Base-by-base conservation (phyloP, 1,140 invertebrate genomes). In the Caenorhabditis latens region DNA sequence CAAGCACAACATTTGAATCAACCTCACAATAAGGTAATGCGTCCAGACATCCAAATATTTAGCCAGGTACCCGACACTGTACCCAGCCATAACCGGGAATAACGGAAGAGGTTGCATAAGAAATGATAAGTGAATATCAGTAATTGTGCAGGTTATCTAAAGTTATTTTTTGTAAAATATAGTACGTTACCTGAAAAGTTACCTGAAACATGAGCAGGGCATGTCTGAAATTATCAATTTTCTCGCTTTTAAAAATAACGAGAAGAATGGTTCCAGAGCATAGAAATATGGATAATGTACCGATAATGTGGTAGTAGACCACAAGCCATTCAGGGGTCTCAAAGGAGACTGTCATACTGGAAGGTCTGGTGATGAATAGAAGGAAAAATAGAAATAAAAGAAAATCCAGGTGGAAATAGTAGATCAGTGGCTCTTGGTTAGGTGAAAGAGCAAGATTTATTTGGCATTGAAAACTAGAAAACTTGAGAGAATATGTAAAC, bases 151-250 rank as follows among this genome's bases (percentile, higher is more conserved):
- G 40, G 40, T 16, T 7, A 71, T 46, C 65, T 71, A 19, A 71
- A 71, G 5, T 8, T 11, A n/a, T 71, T 46, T 71, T 19, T 2
- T 65, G 6, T 65, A 13, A 8, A 14, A 32, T n/a, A 4, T 43
- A 11, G 2, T 71, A 11, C n/a, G 40, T 13, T n/a, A 32, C 21
- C 40, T 40, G 21, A n/a, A 65, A 40, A 65, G 11, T 65, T 8
- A 63, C 61, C 32, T 63, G 61, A 63, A 63, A 40, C 24, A 40
- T 11, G 8, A 71, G 16, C 3, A 71, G 16, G 19, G 42, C 40
- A 71, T 71, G 19, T 46, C 42, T 71, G 14, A 71, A 71, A 71
- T 71, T 71, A 71, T 71, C 65, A 16, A 71, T 43, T 43, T 71
- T 71, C 21, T 71, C 65, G 19, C 65, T 71, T 46, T 71, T 46